These are phyloP conservation scores for Astreopora myriophthalma DNA, from an alignment of 64 coral and sea anemone genomes.

Conservation along the genomic window DNA sequence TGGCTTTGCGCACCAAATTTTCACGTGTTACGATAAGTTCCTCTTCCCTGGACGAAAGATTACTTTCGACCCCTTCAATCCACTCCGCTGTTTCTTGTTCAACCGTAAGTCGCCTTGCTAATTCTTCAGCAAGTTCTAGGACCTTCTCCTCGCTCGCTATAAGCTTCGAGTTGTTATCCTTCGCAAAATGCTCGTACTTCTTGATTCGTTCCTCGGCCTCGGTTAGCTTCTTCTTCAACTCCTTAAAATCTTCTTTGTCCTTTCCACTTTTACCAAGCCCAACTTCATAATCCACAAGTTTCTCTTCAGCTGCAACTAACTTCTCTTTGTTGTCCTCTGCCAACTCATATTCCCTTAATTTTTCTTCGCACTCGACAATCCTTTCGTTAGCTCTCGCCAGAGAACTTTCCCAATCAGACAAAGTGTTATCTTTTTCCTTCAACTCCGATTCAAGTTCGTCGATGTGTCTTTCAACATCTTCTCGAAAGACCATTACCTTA, in stretches of 20 bases:
- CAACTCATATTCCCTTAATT: constrained; percentile 30
- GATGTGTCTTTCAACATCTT: constrained; percentile 1
- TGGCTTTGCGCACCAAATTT: constrained; percentile 58
- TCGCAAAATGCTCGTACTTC: constrained; percentile 56
- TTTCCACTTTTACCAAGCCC: constrained; percentile 80
- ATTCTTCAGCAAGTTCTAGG: constrained; percentile 83
- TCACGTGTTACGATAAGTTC: constrained; percentile 64
- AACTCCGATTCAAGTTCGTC: constrained; percentile 46
- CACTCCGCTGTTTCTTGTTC: constrained; percentile 79
- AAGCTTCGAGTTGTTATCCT: constrained; percentile 69
- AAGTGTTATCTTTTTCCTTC: not conserved
- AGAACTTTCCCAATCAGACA: constrained; percentile 11
- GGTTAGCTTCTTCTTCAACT: constrained; percentile 57
- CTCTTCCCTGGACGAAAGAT: constrained; percentile 59
- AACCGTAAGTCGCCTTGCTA: constrained; percentile 75
- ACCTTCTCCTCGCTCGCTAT: constrained; percentile 81
- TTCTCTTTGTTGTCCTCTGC: constrained; percentile 50
- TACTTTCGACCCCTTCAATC: constrained; percentile 83
- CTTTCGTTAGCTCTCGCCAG: constrained; percentile 24
- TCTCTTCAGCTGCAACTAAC: constrained; percentile 48
- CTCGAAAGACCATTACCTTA: constrained; percentile 3
- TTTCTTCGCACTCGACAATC: constrained; percentile 56
- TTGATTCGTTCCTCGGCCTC: constrained; percentile 46
- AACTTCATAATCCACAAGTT: constrained; percentile 65
- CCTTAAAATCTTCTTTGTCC: constrained; percentile 24